Base-by-base conservation (phyloP, 2,797 vertebrate species). In the Nannoperca australis region DNA sequence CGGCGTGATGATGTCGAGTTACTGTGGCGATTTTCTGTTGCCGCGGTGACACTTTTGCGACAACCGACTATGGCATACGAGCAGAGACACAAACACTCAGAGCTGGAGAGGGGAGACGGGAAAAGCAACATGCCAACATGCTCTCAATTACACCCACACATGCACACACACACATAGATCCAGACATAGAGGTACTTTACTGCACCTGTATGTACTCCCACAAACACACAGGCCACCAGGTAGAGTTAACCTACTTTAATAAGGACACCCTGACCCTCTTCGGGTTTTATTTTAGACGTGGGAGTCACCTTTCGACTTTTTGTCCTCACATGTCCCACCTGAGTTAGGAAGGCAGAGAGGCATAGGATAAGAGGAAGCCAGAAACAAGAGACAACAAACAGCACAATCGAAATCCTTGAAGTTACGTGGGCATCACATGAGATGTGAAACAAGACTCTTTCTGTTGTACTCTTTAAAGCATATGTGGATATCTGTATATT, bases 21-120 rank as follows among this genome's bases (percentile, higher is more conserved):
- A 80, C 89, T 80, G 87, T 88, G 88, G 83, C 51, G 56, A 89
- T 88, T 82, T 85, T 86, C 79, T 71, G 89, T 92, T 92, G 84
- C 91, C 72, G 70, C 65, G 72, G 88, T 49, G 79, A 92, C 69
- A 40, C 84, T 75, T 73, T 67, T 69, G 81, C 56, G 17, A 83
- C 81, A 72, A 70, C 64, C 70, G 62, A 82, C 70, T 42, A 22
- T 38, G 62, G 65, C 44, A 59, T 68, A 47, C 38, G 64, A 56
- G 45, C 65, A 59, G 17, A 49, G 12, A 65, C 20, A 55, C 44
- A 55, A 38, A 76, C 66, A 62, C 22, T 17, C 67, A 15, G 38
- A 32, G 7, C 27, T 27, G 17, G 6, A 78, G 75, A 79, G 34
- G 36, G 51, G 30, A 72, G 67, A 68, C 0, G 11, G 42, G 45